These are phyloP conservation scores for Platanista minor DNA, from an alignment of 2,113 vertebrate species.

Conservation along the genomic window DNA sequence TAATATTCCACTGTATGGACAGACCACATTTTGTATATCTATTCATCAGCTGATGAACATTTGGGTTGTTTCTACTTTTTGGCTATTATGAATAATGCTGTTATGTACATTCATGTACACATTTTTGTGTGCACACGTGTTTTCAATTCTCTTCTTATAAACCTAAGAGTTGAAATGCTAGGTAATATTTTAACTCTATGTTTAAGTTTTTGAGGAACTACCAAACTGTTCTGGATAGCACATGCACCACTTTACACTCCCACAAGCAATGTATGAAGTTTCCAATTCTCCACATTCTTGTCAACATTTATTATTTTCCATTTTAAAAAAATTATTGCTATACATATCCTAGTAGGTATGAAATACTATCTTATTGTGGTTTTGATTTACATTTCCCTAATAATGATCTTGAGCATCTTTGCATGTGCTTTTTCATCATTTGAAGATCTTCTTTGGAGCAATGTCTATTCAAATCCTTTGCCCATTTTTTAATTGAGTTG, in stretches of 20 bases:
- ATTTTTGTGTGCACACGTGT: not conserved
- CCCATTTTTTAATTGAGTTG: not conserved
- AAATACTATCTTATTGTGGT: not conserved
- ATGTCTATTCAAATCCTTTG: not conserved
- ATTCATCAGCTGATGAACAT: not conserved
- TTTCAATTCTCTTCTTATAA: not conserved
- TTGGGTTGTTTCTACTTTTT: not conserved
- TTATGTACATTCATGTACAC: not conserved
- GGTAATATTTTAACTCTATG: not conserved
- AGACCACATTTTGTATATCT: not conserved
- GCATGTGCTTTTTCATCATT: no score
- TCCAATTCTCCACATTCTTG: not conserved
- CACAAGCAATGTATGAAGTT: not conserved
- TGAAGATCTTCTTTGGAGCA: not conserved
- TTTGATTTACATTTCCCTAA: not conserved
- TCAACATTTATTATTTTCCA: not conserved
- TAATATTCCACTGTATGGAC: not conserved
- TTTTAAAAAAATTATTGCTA: not conserved
- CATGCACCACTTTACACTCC: not conserved
- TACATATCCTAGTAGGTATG: no score
- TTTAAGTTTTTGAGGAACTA: not conserved
- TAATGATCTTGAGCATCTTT: not conserved
- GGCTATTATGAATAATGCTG: not conserved
- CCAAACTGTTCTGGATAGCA: not conserved
- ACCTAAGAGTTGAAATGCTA: not conserved